Evolutionary conservation across 2,113 vertebrate genomes (phyloP).

Genomic region (Heptranchias perlo): DNA sequence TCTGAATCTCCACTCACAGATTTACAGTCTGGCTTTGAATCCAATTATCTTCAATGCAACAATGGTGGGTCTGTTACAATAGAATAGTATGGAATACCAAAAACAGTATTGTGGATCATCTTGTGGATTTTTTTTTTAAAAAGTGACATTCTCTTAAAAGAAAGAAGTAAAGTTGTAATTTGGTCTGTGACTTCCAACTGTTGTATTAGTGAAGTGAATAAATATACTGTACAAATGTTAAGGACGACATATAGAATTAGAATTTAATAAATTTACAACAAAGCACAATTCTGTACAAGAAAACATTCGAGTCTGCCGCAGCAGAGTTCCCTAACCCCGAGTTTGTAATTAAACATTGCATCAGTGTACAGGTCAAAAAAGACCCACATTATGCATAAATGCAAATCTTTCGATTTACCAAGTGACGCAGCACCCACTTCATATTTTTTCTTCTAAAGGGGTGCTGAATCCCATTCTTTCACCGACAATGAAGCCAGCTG

Average conservation of each 20-base stretch:
- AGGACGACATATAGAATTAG: background rate
- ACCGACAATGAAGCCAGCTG: background rate
- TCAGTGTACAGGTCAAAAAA: background rate
- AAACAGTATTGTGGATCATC: no score
- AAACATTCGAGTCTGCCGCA: background rate
- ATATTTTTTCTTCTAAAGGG: background rate
- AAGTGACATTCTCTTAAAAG: no score
- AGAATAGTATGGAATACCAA: background rate
- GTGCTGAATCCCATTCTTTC: background rate
- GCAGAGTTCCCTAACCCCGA: background rate
- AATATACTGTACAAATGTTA: no score
- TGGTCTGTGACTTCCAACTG: no score
- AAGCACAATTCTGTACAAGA: background rate
- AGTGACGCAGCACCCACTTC: background rate
- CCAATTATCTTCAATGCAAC: background rate
- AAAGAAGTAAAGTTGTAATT: no score
- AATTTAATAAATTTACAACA: background rate
- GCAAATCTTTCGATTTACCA: background rate
- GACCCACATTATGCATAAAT: background rate
- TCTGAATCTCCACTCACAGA: no score
- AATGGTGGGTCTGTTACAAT: background rate
- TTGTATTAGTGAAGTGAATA: no score
- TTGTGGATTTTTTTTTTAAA: no score
- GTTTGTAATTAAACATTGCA: background rate
- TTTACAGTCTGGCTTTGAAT: no score